A percentile compares a stretch with the other conserved stretches of the same genome.
Evolutionary conservation across 2,888 invertebrate genomes (phyloP).

Genomic region (Hemaris fuciformis): DNA sequence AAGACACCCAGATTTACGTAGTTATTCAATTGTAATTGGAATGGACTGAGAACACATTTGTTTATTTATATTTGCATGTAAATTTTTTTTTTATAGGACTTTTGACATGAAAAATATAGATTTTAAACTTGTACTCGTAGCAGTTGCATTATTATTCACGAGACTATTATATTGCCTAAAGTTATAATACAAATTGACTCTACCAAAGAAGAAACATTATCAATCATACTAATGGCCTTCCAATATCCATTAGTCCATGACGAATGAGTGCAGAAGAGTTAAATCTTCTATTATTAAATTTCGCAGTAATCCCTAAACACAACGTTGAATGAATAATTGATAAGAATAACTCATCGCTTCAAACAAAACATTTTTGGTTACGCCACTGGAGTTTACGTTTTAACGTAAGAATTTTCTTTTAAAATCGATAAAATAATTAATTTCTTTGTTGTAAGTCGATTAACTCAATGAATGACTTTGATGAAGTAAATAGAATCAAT

Average conservation of each 20-base stretch:
- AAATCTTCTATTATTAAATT: conserved; percentile 3
- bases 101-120: no score
- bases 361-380: conserved; percentile 8
- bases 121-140: no score
- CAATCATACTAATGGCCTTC: neutral
- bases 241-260: neutral
- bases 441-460: neutral
- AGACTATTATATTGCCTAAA: no score
- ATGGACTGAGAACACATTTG: no score
- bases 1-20: no score
- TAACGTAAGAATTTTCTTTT: neutral
- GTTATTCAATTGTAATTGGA: no score
- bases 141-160: no score
- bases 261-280: neutral
- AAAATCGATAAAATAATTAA: conserved; percentile 10
- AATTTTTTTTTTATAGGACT: no score
- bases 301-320: neutral
- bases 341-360: conserved; percentile 11
- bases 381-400: conserved; percentile 11
- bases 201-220: neutral
- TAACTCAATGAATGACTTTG: neutral
- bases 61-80: no score
- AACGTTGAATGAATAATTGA: conserved; percentile 11
- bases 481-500: neutral
- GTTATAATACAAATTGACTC: no score